phyloP scores from a whole-genome alignment of 2,113 vertebrate genomes.

The Hylia prasina region DNA sequence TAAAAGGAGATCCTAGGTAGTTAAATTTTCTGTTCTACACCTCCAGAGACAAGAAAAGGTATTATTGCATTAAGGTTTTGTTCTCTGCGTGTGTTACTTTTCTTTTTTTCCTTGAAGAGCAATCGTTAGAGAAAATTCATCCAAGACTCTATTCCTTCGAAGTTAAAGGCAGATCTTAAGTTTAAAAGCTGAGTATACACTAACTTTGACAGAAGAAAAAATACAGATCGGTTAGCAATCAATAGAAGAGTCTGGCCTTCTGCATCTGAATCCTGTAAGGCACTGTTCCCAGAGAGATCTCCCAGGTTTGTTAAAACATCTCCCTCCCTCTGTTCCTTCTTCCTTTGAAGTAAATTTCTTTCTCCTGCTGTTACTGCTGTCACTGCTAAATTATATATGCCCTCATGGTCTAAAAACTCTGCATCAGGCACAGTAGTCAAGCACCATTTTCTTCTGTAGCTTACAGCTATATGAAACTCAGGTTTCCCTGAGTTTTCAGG shows the following conservation, averaged over 20 bases:
- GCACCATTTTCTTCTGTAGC: background rate
- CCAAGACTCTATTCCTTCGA: background rate
- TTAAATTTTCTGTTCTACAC: background rate
- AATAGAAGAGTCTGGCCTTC: constrained; percentile 23
- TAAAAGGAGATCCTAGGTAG: background rate
- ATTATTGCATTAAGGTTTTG: background rate
- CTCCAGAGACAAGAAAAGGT: background rate
- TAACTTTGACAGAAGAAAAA: constrained; percentile 3
- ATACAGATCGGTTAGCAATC: constrained; percentile 55
- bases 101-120: background rate
- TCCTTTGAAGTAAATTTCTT: constrained; percentile 48
- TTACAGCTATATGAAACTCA: background rate
- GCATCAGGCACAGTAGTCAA: background rate
- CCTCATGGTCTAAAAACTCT: constrained; percentile 15
- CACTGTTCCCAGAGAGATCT: background rate
- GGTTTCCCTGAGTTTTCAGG: background rate
- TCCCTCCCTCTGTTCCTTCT: constrained; percentile 8
- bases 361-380: background rate
- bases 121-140: background rate
- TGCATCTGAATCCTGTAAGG: constrained; percentile 21
- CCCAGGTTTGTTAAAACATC: background rate
- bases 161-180: constrained; percentile 20
- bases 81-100: background rate
- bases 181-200: constrained; percentile 22
- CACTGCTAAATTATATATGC: constrained; percentile 49